A percentile compares a stretch with the other conserved stretches of the same genome.
Conservation (phyloP, 2,113 vertebrate genomes). For the Eonycteris spelaea region DNA sequence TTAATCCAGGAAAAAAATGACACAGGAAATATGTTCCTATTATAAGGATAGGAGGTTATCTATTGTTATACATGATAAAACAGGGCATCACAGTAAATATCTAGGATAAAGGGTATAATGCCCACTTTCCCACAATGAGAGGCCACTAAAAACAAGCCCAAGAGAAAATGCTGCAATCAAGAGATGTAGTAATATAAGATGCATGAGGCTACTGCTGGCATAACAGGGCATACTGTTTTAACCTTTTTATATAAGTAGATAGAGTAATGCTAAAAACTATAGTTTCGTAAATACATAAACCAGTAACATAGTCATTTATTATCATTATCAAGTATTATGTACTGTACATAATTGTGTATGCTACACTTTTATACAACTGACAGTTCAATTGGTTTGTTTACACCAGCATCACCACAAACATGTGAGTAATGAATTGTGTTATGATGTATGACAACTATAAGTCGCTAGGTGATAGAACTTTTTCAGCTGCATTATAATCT, state of each 20-base stretch:
- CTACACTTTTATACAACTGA: neutral
- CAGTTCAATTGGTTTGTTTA: too few relatives aligned
- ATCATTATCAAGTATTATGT: neutral
- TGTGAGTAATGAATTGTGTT: too few relatives aligned
- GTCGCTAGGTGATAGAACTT: neutral
- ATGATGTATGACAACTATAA: neutral
- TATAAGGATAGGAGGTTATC: neutral
- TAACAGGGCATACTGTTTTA: neutral
- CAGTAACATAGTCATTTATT: neutral
- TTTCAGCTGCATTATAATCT: neutral
- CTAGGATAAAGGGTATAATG: neutral
- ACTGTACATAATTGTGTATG: too few relatives aligned
- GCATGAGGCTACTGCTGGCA: neutral
- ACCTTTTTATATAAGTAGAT: neutral
- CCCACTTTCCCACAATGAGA: neutral
- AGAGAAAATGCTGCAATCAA: neutral
- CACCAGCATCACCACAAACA: neutral
- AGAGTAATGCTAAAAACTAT: neutral
- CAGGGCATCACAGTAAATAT: neutral
- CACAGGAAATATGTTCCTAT: neutral
- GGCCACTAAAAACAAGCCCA: neutral
- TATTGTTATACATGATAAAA: neutral
- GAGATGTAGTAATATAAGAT: neutral
- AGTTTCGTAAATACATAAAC: neutral
- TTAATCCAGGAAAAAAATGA: neutral